Evolutionary conservation across 1,140 invertebrate species (phyloP), one percentile per base, ranked within the genome.

Genomic region (Eurosta solidaginis): DNA sequence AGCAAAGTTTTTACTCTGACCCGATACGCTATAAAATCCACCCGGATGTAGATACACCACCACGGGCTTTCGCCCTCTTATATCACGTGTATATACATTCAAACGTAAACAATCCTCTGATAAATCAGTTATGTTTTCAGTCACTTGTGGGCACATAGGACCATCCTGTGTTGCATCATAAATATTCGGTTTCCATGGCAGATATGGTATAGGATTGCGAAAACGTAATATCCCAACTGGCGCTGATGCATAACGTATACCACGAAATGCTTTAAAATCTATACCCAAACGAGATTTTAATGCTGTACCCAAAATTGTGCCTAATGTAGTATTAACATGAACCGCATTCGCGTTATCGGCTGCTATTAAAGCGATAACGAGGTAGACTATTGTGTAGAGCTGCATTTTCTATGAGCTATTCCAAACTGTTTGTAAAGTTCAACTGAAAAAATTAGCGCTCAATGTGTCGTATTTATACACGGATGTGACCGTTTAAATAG

Each of bases 91-190:
- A 83, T 95, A 96, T 10, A 97, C 90, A 84, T 97, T 96, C 3
- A 96, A 88, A 79, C 93, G 94, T 10, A 96, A 88, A 86, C 96
- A 97, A 88, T 97, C 94, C 82, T 95, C 93, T 25, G 89, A 88
- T 10, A 84, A 78, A 74, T 80, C 84, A 77, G 81, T 87, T 86
- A 79, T 77, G 36, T 73, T 82, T 7, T 81, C 76, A 6, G 82
- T 85, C 0, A 85, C 84, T 54, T 89, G 89, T 0, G 89, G 89
- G 77, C 90, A 91, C 63, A 89, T 89, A 0, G 91, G 90, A 3
- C 90, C 91, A 80, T 92, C 91, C 36, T 86, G 78, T 12, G 85
- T 88, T 0, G 91, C 90, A 84, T 92, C 89, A 17, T 90, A 90
- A 1, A 88, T 83, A 0, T 79, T 82, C 1, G 84, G 83, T 12